Conservation (phyloP, 2,888 invertebrate species). For the Agrenia bidenticulata region DNA sequence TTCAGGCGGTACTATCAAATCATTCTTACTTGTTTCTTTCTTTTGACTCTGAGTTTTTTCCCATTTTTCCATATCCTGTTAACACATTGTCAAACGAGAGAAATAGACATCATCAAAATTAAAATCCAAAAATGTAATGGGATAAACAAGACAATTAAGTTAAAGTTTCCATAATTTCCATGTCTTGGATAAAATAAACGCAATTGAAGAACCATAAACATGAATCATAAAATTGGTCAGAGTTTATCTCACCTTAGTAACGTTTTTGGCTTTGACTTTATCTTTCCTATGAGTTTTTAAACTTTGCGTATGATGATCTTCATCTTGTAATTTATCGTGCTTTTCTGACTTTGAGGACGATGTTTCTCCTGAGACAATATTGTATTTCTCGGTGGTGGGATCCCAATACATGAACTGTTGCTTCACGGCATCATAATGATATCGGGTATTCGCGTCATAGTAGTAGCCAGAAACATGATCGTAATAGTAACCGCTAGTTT, state of each 20-base stretch:
- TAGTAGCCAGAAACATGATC: conserved; percentile 90
- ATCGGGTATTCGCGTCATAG: conserved; percentile 93
- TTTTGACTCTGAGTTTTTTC: conserved; percentile 90
- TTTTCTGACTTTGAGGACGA: conserved; percentile 39
- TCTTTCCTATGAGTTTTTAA: conserved; percentile 17
- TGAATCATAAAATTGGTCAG: too few species aligned
- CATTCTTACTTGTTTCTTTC: background rate
- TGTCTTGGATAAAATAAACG: too few species aligned
- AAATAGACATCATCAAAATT: too few species aligned
- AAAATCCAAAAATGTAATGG: too few species aligned
- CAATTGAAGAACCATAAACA: too few species aligned
- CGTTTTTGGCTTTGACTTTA: conserved; percentile 57
- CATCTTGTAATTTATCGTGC: conserved; percentile 46
- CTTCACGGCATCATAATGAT: conserved; percentile 90
- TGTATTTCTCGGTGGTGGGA: conserved; percentile 55
- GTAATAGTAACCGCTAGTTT: conserved; percentile 92
- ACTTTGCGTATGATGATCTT: too few species aligned
- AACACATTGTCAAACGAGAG: too few species aligned
- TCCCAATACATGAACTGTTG: conserved; percentile 97
- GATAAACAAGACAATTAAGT: too few species aligned
- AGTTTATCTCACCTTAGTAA: too few species aligned
- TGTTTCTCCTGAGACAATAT: conserved; percentile 54
- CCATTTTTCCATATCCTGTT: conserved; percentile 86
- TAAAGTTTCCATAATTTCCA: too few species aligned
- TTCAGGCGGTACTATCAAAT: background rate